Base-by-base conservation (phyloP, 2,888 invertebrate genomes). In the Eilema sororculum region DNA sequence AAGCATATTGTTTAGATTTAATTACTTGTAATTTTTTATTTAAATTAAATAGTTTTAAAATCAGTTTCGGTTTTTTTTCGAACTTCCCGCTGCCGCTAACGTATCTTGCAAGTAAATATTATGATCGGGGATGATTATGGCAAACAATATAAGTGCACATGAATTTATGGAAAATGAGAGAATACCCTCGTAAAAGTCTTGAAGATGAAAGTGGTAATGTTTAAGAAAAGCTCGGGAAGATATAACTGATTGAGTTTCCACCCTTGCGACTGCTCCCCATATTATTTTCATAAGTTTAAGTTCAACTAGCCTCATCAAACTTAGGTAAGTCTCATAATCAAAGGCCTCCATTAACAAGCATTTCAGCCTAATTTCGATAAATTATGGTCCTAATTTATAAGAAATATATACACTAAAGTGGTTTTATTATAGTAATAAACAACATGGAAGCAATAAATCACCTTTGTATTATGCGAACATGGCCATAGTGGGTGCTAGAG, bases 401-500 rank as follows among this genome's bases (percentile, higher is more conserved):
- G 52, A 52, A 52, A 52, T 52, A 52, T 8, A 52, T 52, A 52
- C n/a, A 52, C n/a, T 52, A n/a, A 58, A 58, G 57, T 24, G 10
- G 24, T 25, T 25, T 52, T 52, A 52, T 52, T 52, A 52, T 52
- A n/a, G n/a, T 52, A 52, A 52, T 52, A 52, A n/a, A 52, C 52
- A 52, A n/a, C 6, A 20, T n/a, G 52, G 52, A n/a, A 52, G 52
- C 52, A n/a, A 63, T 46, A 63, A 63, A 46, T 37, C 52, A 28
- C 64, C 12, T 5, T 30, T 52, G n/a, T 33, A 37, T 65, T 65
- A 33, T 33, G 13, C 25, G 30, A 25, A 37, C 65, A 33, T 37
- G 58, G 57, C 58, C 33, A 65, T 58, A 65, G 58, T 30, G 58
- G 58, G 24, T 37, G 37, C 6, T 16, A 52, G 57, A 28, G 57